phyloP scores from a whole-genome alignment of 2,113 vertebrate genomes.

The Patagioenas fasciata region DNA sequence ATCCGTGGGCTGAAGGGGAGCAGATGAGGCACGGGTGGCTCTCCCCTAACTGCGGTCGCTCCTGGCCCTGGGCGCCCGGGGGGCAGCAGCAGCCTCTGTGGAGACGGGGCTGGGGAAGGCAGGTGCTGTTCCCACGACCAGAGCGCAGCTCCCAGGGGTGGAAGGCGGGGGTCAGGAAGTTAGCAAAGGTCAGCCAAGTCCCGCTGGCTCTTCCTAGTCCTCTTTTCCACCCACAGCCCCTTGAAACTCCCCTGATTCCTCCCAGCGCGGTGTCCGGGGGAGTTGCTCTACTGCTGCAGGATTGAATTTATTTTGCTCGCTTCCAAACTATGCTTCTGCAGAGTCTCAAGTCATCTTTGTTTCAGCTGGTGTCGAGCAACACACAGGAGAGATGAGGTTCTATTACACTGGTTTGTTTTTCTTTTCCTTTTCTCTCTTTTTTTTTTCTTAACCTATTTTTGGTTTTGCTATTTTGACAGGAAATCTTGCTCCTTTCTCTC shows the following conservation, averaged over 20 bases:
- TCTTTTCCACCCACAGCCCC: conserved; percentile 62
- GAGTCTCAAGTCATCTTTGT: conserved; percentile 48
- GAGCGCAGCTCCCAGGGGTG: not conserved
- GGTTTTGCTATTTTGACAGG: conserved; percentile 31
- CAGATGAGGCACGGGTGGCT: not conserved
- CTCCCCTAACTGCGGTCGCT: fast-evolving
- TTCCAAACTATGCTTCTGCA: conserved; percentile 54
- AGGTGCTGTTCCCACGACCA: conserved; percentile 66
- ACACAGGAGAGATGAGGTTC: conserved; percentile 21
- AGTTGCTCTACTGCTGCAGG: conserved; percentile 37
- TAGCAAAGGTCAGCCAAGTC: conserved; percentile 53
- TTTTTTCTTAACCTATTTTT: not conserved
- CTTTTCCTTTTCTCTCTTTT: not conserved
- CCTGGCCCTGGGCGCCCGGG: fast-evolving
- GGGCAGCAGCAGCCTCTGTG: not conserved
- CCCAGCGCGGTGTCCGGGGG: not conserved
- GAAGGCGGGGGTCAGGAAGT: conserved; percentile 50
- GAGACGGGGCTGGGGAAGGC: conserved; percentile 19
- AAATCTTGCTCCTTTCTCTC: conserved; percentile 34
- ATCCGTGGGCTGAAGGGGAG: fast-evolving
- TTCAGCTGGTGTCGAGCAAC: conserved; percentile 56
- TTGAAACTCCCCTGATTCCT: conserved; percentile 60
- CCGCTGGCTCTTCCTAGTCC: conserved; percentile 51
- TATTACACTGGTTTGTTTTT: conserved; percentile 50
- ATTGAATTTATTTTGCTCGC: conserved; percentile 48